Percentiles rank a stretch among this genome's conserved stretches.
Conservation (phyloP, 2,888 invertebrate species). For the Sminthurinus aureus region DNA sequence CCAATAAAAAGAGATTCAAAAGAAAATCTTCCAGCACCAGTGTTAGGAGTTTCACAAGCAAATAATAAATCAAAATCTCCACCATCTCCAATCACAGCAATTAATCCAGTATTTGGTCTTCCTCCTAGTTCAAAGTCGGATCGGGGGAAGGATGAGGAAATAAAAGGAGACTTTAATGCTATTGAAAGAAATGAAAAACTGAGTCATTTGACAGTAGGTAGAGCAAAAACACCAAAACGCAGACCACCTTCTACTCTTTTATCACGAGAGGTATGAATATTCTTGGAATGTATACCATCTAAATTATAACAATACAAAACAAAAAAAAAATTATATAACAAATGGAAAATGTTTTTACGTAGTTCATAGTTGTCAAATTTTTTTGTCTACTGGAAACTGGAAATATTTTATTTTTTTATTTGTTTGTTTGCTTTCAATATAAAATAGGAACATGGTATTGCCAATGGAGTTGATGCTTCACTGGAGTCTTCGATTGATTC, state of each 20-base stretch:
- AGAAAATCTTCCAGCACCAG: constrained; percentile 46
- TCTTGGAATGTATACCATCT: not conserved
- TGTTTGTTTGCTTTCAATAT: not conserved
- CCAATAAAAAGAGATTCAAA: constrained; percentile 6
- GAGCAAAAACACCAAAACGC: constrained; percentile 73
- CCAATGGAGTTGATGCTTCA: constrained; percentile 45
- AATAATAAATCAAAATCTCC: not conserved
- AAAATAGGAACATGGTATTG: constrained; percentile 42
- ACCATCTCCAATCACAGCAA: not conserved
- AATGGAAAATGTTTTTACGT: not conserved
- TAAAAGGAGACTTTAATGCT: constrained; percentile 62
- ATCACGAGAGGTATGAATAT: constrained; percentile 61
- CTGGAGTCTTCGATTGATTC: constrained; percentile 40
- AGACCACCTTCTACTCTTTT: constrained; percentile 71
- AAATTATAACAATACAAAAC: not conserved
- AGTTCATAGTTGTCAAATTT: not conserved
- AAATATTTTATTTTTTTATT: not conserved
- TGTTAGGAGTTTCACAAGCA: constrained; percentile 34
- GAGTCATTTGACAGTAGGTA: constrained; percentile 66
- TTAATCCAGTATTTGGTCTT: not conserved
- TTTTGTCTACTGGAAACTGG: not conserved
- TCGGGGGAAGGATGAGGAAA: not conserved
- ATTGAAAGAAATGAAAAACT: constrained; percentile 64
- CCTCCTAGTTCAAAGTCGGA: too few species aligned
- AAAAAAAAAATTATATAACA: too few species aligned